phyloP scores from a whole-genome alignment of 2,888 invertebrate species.

The Smittia aterrima region DNA sequence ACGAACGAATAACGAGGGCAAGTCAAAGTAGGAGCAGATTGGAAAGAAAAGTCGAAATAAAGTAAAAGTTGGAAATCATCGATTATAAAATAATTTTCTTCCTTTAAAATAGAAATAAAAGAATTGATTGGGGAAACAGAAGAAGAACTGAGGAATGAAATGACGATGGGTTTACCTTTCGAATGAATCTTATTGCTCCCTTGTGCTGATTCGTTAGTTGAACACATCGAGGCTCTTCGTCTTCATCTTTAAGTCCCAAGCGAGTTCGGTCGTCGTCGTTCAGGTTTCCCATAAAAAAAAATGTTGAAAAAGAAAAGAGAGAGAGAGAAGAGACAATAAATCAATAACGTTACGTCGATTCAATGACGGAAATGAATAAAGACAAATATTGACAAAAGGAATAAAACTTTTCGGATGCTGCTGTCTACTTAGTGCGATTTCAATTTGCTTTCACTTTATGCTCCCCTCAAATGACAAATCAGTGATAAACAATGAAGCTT shows the following conservation, averaged over 20 bases:
- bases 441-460: background rate
- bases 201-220: constrained; percentile 85
- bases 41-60: constrained; percentile 1
- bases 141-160: background rate
- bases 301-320: background rate
- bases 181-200: constrained; percentile 84
- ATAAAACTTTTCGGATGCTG: background rate
- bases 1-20: background rate
- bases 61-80: constrained; percentile 17
- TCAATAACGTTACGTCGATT: constrained; percentile 17
- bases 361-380: background rate
- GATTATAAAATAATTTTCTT: constrained; percentile 22
- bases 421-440: background rate
- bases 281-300: background rate
- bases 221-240: constrained; percentile 75
- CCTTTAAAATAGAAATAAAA: background rate
- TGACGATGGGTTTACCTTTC: constrained; percentile 68
- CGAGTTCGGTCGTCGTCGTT: background rate
- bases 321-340: constrained; percentile 15
- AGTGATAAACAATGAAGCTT: too few relatives aligned
- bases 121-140: background rate
- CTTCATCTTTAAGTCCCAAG: constrained; percentile 62
- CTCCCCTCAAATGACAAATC: too few relatives aligned
- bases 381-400: constrained; percentile 30
- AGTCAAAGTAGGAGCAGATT: background rate